Percentiles rank a stretch among this genome's conserved stretches.
These are phyloP conservation scores for Ceratina australensis DNA, from an alignment of 1,140 invertebrate species.

Conservation along the genomic window DNA sequence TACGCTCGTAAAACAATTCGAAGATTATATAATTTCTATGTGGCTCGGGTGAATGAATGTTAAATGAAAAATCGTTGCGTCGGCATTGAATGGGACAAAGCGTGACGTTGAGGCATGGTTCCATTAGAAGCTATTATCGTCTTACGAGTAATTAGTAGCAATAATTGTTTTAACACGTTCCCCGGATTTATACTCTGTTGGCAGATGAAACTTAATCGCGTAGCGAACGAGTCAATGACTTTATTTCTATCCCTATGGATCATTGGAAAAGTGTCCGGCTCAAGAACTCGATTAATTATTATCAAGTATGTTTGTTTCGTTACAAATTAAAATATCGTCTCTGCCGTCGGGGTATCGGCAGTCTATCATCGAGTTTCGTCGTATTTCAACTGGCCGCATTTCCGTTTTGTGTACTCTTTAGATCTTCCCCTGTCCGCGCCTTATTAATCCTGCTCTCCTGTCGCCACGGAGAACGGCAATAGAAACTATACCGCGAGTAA, in stretches of 20 bases:
- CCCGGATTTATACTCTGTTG: constrained; percentile 20
- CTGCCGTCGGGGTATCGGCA: neutral
- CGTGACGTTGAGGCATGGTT: constrained; percentile 25
- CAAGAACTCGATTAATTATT: neutral
- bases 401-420: constrained; percentile 22
- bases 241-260: neutral
- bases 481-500: constrained; percentile 50
- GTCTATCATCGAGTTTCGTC: constrained; percentile 1
- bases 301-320: neutral
- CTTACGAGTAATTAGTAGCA: constrained; percentile 41
- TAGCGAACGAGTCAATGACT: neutral
- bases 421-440: constrained; percentile 34
- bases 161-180: constrained; percentile 49
- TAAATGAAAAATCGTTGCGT: neutral
- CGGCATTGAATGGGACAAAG: neutral
- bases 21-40: no score
- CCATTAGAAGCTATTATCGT: constrained; percentile 36
- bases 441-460: constrained; percentile 44
- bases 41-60: neutral
- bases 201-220: neutral
- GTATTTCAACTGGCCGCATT: constrained; percentile 1
- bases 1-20: neutral
- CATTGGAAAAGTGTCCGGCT: no score
- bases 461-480: constrained; percentile 35
- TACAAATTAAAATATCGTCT: neutral